Conservation (phyloP, 2,888 invertebrate species). For the Eupithecia dodoneata region DNA sequence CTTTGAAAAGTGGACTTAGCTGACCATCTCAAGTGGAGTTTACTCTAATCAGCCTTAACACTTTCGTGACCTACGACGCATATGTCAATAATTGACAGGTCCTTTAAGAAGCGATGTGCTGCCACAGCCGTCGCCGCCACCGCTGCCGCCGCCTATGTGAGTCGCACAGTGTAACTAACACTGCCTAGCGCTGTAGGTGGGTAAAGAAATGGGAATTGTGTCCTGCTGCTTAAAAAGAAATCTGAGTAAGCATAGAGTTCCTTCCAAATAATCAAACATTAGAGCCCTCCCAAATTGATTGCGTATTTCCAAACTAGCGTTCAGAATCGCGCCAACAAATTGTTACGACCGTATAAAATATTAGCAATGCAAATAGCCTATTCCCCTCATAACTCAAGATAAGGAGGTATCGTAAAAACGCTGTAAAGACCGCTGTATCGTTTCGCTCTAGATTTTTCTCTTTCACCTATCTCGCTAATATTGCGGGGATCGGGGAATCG, state of each 20-base stretch:
- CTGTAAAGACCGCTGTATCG: conserved; percentile 43
- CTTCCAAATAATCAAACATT: conserved; percentile 6
- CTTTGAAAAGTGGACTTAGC: not conserved
- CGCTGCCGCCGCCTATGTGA: no score
- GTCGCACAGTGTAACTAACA: not conserved
- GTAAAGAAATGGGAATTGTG: not conserved
- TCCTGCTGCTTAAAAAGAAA: not conserved
- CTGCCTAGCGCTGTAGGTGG: not conserved
- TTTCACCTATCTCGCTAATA: conserved; percentile 37
- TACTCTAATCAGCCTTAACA: no score
- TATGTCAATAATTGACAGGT: no score
- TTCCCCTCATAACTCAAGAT: conserved; percentile 50
- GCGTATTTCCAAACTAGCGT: conserved; percentile 39
- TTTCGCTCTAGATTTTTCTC: conserved; percentile 39
- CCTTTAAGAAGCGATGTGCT: no score
- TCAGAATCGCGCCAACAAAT: conserved; percentile 41
- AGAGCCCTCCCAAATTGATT: conserved; percentile 38
- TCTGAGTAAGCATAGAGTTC: not conserved
- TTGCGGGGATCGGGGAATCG: conserved; percentile 31
- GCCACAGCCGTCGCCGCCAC: no score
- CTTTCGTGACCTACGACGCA: no score
- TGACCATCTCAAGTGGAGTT: not conserved
- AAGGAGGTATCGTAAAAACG: conserved; percentile 48
- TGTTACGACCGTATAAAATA: conserved; percentile 48
- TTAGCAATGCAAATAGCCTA: conserved; percentile 50